These are phyloP conservation scores for Pseudomyrmex sp. DNA, from an alignment of 1,140 invertebrate genomes.

Conservation along the genomic window DNA sequence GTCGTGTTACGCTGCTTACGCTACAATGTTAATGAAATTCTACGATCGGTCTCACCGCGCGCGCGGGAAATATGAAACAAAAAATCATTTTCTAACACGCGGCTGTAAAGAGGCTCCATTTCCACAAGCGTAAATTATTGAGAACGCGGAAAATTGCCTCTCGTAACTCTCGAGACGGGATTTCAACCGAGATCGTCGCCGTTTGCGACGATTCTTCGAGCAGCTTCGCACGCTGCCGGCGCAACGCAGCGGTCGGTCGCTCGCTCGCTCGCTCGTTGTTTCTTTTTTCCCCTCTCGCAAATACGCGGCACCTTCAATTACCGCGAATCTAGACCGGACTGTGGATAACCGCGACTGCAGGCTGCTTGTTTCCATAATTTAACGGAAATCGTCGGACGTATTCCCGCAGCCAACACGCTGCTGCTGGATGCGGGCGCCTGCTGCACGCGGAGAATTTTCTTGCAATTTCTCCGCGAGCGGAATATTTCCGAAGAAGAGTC, in stretches of 20 bases:
- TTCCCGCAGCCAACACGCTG: constrained; percentile 15
- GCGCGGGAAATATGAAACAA: not conserved
- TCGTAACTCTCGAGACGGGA: constrained; percentile 10
- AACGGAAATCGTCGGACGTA: constrained; percentile 64
- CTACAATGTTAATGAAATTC: constrained; percentile 13
- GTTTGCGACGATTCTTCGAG: not conserved
- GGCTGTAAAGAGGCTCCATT: not conserved
- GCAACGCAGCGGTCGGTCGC: not conserved
- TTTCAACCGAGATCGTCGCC: no score
- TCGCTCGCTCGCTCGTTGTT: constrained; percentile 59
- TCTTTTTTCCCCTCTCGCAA: not conserved
- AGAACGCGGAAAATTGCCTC: not conserved
- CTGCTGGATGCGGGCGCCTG: not conserved
- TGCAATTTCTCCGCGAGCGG: constrained; percentile 4
- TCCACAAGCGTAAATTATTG: not conserved
- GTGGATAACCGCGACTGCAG: constrained; percentile 7
- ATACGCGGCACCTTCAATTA: constrained; percentile 60
- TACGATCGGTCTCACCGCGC: not conserved
- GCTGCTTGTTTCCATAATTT: constrained; percentile 68
- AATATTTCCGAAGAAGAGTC: constrained; percentile 39
- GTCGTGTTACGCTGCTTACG: not conserved
- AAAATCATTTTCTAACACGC: not conserved
- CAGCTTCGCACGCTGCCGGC: constrained; percentile 19
- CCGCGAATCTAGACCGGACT: constrained; percentile 45
- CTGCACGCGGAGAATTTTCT: no score